Percentiles rank a stretch among this genome's conserved stretches.
Evolutionary conservation across 2,888 invertebrate genomes (phyloP).

Genomic region (Conistra vaccinii): DNA sequence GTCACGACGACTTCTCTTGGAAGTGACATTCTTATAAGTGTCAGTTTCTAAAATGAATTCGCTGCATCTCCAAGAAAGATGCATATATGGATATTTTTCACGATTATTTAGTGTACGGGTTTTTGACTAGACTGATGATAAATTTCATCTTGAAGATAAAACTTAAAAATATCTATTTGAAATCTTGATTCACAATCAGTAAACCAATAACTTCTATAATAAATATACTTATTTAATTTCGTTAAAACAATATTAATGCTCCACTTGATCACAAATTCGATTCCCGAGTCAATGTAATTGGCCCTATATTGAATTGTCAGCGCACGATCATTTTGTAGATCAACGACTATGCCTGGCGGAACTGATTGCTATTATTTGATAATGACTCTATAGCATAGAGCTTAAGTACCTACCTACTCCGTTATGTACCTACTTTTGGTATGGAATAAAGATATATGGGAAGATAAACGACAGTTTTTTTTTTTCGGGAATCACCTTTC

Average conservation of each 20-base stretch:
- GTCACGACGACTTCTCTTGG: background rate
- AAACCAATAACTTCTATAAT: background rate
- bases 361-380: slow-evolving; percentile 63
- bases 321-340: slow-evolving; percentile 58
- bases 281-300: slow-evolving; percentile 47
- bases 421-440: background rate
- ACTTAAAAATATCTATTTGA: background rate
- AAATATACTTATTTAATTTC: slow-evolving; percentile 42
- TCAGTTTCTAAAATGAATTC: background rate
- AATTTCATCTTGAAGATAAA: background rate
- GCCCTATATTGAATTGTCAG: slow-evolving; percentile 61
- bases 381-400: slow-evolving; percentile 42
- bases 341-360: slow-evolving; percentile 51
- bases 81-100: background rate
- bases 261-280: slow-evolving; percentile 57
- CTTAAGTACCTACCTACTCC: slow-evolving; percentile 3
- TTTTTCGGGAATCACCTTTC: background rate
- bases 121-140: no score
- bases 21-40: background rate
- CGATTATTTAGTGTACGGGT: background rate
- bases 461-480: no score
- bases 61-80: background rate
- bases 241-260: slow-evolving; percentile 58
- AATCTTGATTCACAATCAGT: background rate
- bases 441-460: background rate